Evolutionary conservation across 64 coral and sea anemone genomes (phyloP).

Genomic region (Anthopleura sola): DNA sequence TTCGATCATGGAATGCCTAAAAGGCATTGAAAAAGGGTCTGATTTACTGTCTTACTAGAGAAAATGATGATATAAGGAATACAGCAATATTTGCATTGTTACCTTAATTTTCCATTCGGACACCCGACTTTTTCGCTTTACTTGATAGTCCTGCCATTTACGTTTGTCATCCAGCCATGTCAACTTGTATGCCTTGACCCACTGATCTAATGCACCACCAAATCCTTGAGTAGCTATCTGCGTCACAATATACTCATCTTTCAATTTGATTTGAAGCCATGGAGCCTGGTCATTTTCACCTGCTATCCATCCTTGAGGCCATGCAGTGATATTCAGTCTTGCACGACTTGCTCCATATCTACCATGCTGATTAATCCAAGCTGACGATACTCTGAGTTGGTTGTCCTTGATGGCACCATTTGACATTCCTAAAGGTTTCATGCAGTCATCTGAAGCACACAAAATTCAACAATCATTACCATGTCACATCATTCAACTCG

Average conservation of each 20-base stretch:
- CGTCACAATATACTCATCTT: slow-evolving; percentile 37
- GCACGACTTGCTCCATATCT: slow-evolving; percentile 42
- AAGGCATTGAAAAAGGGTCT: too few relatives aligned
- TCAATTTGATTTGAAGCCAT: slow-evolving; percentile 53
- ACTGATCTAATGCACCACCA: slow-evolving; percentile 48
- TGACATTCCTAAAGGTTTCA: slow-evolving; percentile 50
- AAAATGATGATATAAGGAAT: too few relatives aligned
- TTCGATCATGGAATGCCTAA: too few relatives aligned
- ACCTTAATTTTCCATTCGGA: not conserved
- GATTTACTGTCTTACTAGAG: too few relatives aligned
- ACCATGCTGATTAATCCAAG: slow-evolving; percentile 25
- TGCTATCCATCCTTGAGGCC: slow-evolving; percentile 69
- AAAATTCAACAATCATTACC: not conserved
- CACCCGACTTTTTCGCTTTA: not conserved
- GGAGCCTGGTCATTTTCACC: slow-evolving; percentile 25
- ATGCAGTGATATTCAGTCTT: slow-evolving; percentile 42
- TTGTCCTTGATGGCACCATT: slow-evolving; percentile 45
- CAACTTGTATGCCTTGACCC: slow-evolving; percentile 54
- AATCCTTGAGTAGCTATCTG: slow-evolving; percentile 60
- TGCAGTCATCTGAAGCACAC: slow-evolving; percentile 39
- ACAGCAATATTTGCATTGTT: not conserved
- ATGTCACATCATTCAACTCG: not conserved
- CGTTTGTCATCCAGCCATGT: slow-evolving; percentile 40
- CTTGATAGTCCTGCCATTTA: not conserved
- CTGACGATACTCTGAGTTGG: slow-evolving; percentile 54